These are phyloP conservation scores for Xenops minutus DNA, from an alignment of 2,797 vertebrate genomes.

Conservation along the genomic window DNA sequence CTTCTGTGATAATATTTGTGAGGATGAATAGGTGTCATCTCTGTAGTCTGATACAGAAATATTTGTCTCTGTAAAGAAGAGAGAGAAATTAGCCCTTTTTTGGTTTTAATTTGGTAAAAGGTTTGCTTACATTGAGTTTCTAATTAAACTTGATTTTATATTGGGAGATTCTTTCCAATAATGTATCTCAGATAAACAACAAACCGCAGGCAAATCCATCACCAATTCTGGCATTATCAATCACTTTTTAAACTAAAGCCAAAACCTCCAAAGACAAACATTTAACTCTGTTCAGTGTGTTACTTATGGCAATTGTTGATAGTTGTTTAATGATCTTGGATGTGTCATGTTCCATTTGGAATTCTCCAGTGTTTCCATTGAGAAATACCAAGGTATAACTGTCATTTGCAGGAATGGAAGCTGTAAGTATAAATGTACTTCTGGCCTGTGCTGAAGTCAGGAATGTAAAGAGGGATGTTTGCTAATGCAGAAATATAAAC, in stretches of 20 bases:
- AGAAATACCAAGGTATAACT: slow-evolving; percentile 43
- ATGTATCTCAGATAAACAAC: background rate
- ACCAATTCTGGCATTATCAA: background rate
- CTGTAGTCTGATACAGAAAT: background rate
- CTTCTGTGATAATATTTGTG: background rate
- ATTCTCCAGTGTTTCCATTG: slow-evolving; percentile 20
- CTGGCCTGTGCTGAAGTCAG: background rate
- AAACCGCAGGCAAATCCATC: background rate
- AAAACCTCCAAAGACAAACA: background rate
- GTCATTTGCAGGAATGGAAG: slow-evolving; percentile 45
- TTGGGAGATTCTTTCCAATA: slow-evolving; percentile 13
- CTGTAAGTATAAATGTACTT: slow-evolving; percentile 54
- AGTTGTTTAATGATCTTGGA: slow-evolving; percentile 24
- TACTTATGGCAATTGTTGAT: slow-evolving; percentile 30
- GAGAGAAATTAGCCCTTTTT: background rate
- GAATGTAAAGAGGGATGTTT: background rate
- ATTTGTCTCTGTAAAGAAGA: background rate
- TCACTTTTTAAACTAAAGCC: slow-evolving; percentile 1
- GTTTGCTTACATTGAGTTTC: background rate
- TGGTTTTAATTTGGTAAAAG: background rate
- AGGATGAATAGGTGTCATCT: background rate
- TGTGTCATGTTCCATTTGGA: slow-evolving; percentile 17
- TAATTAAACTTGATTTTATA: background rate
- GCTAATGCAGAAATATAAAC: slow-evolving; percentile 24
- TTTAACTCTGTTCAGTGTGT: background rate